Base-by-base conservation (phyloP, 2,113 vertebrate species). In the Peromyscus polionotus region DNA sequence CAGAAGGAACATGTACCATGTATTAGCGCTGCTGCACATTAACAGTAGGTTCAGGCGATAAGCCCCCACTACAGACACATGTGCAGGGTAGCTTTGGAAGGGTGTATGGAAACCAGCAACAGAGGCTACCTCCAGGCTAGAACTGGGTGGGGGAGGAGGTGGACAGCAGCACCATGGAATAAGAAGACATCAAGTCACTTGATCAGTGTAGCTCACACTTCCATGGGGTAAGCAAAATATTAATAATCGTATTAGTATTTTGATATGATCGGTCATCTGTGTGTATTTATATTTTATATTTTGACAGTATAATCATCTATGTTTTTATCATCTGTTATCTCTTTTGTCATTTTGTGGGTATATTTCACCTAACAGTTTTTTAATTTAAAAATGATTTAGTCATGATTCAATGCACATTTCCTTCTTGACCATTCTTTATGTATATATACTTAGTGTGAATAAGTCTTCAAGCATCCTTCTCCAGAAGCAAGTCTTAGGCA, bases 291-390 rank as follows among this genome's bases (percentile, higher is more conserved):
- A 3, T 63, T 63, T 51, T 93, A 26, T 61, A 72, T 72, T 72
- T 79, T 81, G 13, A 59, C 22, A n/a, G 9, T 48, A 33, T 91
- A 88, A 86, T 81, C 14, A 51, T 14, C 33, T 79, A 36, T 79
- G 42, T 57, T 86, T 85, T 94, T 86, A 81, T 26, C 77, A 89
- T 83, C n/a, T 95, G 1, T 63, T 42, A 80, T 76, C 57, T 95
- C 91, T 33, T 97, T 85, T 80, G 54, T 86, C 83, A 48, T 65
- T 89, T 88, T 70, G 10, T 89, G 26, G 54, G 70, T 93, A 90
- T 31, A 59, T 77, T 94, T 95, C 36, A 88, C 63, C 28, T 68
- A 81, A 68, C 33, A 70, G 81, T 85, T 81, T 81, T 88, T 93
- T 68, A 24, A 72, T 54, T 61, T 81, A 24, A 89, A 68, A 54